Conservation (phyloP, 2,113 vertebrate genomes). For the Symphodus melops region DNA sequence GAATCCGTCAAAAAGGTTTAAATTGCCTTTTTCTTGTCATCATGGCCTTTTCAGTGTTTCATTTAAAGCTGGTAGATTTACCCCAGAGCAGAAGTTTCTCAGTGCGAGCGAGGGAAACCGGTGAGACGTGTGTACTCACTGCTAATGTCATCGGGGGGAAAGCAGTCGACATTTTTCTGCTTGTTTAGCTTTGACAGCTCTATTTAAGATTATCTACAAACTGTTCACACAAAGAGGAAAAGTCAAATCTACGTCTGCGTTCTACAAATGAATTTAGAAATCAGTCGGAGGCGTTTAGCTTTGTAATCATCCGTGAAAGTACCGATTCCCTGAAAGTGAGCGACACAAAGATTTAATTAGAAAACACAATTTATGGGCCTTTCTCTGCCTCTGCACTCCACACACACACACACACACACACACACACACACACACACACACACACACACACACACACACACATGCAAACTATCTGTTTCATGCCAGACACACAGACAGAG, state of each 20-base stretch:
- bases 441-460: conserved; percentile 9
- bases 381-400: conserved; percentile 8
- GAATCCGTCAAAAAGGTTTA: conserved; percentile 4
- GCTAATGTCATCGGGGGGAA: background rate
- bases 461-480: conserved; percentile 25
- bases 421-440: too few species aligned
- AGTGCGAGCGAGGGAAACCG: background rate
- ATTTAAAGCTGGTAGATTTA: background rate
- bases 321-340: conserved; percentile 48
- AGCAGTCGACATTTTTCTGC: background rate
- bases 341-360: conserved; percentile 55
- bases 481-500: background rate
- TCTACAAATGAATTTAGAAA: conserved; percentile 40
- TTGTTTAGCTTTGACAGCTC: conserved; percentile 18
- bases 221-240: conserved; percentile 3
- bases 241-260: conserved; percentile 30
- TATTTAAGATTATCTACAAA: conserved; percentile 7
- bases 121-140: background rate
- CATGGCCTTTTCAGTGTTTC: background rate
- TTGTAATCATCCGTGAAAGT: conserved; percentile 58
- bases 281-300: conserved; percentile 42
- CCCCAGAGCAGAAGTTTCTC: conserved; percentile 9
- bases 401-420: too few species aligned
- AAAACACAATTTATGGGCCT: conserved; percentile 40
- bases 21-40: background rate